phyloP scores from a whole-genome alignment of 2,113 vertebrate species.

The Leptobrachium ailaonicum region DNA sequence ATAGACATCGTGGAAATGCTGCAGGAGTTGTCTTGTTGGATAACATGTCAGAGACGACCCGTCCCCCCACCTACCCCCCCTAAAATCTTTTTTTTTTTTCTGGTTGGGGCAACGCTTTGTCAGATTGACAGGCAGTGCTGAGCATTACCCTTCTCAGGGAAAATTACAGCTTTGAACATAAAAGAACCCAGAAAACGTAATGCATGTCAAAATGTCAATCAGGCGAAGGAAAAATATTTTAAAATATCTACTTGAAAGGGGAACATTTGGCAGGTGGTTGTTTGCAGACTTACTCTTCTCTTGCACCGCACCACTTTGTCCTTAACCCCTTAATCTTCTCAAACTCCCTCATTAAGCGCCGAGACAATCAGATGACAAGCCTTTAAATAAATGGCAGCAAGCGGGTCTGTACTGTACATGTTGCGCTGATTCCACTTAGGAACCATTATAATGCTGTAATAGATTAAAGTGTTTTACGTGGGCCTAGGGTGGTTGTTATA shows the following conservation, averaged over 20 bases:
- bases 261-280: slow-evolving; percentile 27
- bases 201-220: slow-evolving; percentile 23
- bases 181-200: slow-evolving; percentile 19
- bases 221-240: slow-evolving; percentile 35
- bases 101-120: neutral
- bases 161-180: slow-evolving; percentile 14
- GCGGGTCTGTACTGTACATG: neutral
- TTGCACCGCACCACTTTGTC: slow-evolving; percentile 45
- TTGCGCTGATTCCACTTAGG: slow-evolving; percentile 10
- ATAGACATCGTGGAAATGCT: too few relatives aligned
- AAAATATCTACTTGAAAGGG: slow-evolving; percentile 46
- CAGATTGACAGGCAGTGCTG: slow-evolving; percentile 20
- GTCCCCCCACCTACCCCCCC: neutral
- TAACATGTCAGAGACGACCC: neutral
- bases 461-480: slow-evolving; percentile 9
- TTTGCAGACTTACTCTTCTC: slow-evolving; percentile 23
- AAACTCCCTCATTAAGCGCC: slow-evolving; percentile 31
- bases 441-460: slow-evolving; percentile 13
- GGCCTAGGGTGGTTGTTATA: neutral
- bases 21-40: neutral
- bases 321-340: slow-evolving; percentile 53
- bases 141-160: slow-evolving; percentile 8
- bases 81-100: too few relatives aligned
- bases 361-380: slow-evolving; percentile 13
- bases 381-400: slow-evolving; percentile 30